Conservation (phyloP, 2,888 invertebrate genomes). For the Hyalella azteca region DNA sequence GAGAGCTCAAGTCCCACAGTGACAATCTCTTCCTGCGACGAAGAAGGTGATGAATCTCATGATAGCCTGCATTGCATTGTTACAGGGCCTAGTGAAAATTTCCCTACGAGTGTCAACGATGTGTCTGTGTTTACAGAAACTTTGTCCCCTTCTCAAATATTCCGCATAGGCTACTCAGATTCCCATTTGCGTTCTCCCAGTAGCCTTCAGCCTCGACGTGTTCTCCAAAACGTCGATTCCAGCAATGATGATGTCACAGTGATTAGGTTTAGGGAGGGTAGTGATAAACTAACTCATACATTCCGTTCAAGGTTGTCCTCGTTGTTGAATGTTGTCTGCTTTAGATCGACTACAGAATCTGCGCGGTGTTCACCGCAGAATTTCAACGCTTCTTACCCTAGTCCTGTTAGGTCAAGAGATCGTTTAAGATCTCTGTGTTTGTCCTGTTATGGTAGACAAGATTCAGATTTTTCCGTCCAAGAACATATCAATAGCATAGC, state of each 20-base stretch:
- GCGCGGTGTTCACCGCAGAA: not conserved
- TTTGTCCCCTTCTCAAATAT: not conserved
- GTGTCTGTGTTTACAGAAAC: not conserved
- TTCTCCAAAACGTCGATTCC: not conserved
- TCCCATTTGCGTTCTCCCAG: not conserved
- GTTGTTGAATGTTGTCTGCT: slow-evolving; percentile 30
- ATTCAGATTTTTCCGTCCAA: slow-evolving; percentile 20
- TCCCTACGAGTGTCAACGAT: not conserved
- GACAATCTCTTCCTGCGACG: not conserved
- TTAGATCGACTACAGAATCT: slow-evolving; percentile 14
- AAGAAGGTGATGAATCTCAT: not conserved
- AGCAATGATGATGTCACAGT: slow-evolving; percentile 1
- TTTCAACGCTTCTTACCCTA: not conserved
- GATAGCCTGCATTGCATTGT: not conserved
- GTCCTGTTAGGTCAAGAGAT: slow-evolving; percentile 14
- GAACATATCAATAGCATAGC: slow-evolving; percentile 23
- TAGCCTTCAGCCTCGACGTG: not conserved
- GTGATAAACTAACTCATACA: slow-evolving; percentile 25
- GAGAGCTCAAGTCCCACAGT: not conserved
- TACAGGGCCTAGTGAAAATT: not conserved
- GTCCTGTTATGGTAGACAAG: slow-evolving; percentile 12
- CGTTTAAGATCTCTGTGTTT: not conserved
- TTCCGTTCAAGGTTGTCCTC: slow-evolving; percentile 28
- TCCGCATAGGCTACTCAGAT: not conserved
- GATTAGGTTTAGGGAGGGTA: slow-evolving; percentile 26